Evolutionary conservation across 1,140 invertebrate genomes (phyloP), one percentile per base, ranked within the genome.

Genomic region (Megathymus violae): DNA sequence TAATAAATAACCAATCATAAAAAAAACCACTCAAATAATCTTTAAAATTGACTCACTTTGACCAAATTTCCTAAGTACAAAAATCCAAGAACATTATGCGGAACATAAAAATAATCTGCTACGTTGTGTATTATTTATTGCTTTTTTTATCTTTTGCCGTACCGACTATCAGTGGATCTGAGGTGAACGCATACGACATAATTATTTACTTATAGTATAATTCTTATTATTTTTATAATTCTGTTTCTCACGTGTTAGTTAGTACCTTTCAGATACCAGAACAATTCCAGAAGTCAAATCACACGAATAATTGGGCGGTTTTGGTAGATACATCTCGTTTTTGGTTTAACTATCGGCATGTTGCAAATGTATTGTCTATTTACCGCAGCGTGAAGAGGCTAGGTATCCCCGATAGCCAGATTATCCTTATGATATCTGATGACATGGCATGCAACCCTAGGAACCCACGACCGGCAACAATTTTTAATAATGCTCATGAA

Each of bases 281-380:
- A 64, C 47, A 84, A 40, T 91, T 91, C 48, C 79, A 86, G 48
- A 91, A 91, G 64, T 91, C 88, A 2, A 92, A 93, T n/a, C 98
- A 99, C 82, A 98, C 98, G 1, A 99, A 99, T 84, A 99, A 99
- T 88, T 99, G 99, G 99, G 99, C 99, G 2, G 98, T 99, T 9
- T 91, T 99, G 56, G 98, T 99, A 0, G 98, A 99, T 83, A 99
- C 98, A 0, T 99, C 98, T 1, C 92, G 98, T 56, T 99, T 99
- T 92, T 99, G 99, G 99, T 99, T 99, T 76, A 99, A 99, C 89
- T 99, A 99, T 88, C 94, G 99, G 27, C 99, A 99, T 95, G 98
- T 99, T 9, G 98, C 99, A 0, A 99, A 99, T 91, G 99, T 99
- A 0, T 91, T 99, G 31, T 99, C 98, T 0, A 98, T 99, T 77